Evolutionary conservation across 2,888 invertebrate species (phyloP).

Genomic region (Tortricodes alternella): DNA sequence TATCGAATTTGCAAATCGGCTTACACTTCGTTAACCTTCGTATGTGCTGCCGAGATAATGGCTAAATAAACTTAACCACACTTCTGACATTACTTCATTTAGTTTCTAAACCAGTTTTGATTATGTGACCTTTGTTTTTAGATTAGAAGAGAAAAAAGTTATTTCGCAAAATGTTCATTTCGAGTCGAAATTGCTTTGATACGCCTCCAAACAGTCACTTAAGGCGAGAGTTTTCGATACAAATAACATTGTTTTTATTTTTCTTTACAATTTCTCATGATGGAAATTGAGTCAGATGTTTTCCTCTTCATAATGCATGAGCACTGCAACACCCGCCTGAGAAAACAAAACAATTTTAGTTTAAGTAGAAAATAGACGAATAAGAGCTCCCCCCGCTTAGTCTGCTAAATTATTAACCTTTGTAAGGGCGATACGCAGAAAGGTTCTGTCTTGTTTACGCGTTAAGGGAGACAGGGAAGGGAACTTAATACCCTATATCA

Average conservation of each 20-base stretch:
- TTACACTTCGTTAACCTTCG: slow-evolving; percentile 75
- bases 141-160: too few relatives aligned
- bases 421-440: slow-evolving; percentile 76
- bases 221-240: too few relatives aligned
- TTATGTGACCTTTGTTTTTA: too few relatives aligned
- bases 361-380: slow-evolving; percentile 66
- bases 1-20: slow-evolving; percentile 81
- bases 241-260: too few relatives aligned
- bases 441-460: slow-evolving; percentile 81
- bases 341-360: slow-evolving; percentile 70
- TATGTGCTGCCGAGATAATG: slow-evolving; percentile 35
- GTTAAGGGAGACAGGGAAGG: slow-evolving; percentile 77
- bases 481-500: slow-evolving; percentile 82
- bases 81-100: too few relatives aligned
- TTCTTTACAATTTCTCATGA: too few relatives aligned
- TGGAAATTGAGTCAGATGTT: slow-evolving; percentile 41
- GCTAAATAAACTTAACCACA: background rate
- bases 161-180: too few relatives aligned
- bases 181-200: too few relatives aligned
- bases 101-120: too few relatives aligned
- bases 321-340: slow-evolving; percentile 57
- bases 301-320: slow-evolving; percentile 53
- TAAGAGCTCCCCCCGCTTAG: slow-evolving; percentile 67
- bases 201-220: too few relatives aligned
- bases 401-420: slow-evolving; percentile 80